Percentiles rank a stretch among this genome's conserved stretches.
Evolutionary conservation across 2,888 invertebrate genomes (phyloP).

Genomic region (Drosophila demipolita): DNA sequence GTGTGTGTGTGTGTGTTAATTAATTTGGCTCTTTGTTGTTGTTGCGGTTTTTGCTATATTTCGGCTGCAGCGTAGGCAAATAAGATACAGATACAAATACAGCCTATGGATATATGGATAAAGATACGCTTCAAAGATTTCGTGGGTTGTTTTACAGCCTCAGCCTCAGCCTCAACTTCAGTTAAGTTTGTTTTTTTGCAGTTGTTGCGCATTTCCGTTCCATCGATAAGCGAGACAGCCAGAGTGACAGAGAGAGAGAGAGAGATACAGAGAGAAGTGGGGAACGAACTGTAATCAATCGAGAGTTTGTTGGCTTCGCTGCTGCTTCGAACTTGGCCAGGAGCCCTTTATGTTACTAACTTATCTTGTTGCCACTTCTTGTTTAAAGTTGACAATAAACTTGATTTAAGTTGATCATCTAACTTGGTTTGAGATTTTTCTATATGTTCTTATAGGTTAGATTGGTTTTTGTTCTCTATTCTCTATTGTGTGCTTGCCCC

Average conservation of each 20-base stretch:
- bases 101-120: slow-evolving; percentile 31
- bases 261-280: slow-evolving; percentile 8
- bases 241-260: neutral
- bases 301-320: slow-evolving; percentile 45
- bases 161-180: neutral
- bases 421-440: neutral
- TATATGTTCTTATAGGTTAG: neutral
- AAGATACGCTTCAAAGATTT: slow-evolving; percentile 70
- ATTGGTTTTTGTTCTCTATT: neutral
- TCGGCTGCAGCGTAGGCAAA: slow-evolving; percentile 70
- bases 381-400: neutral
- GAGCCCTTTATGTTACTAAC: slow-evolving; percentile 18
- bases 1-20: slow-evolving; percentile 65
- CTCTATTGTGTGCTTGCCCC: too few species aligned
- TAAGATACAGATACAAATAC: slow-evolving; percentile 61
- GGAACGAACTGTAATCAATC: slow-evolving; percentile 47
- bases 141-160: slow-evolving; percentile 50
- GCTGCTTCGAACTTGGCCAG: slow-evolving; percentile 36
- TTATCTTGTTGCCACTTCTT: too few species aligned
- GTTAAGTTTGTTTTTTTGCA: slow-evolving; percentile 18
- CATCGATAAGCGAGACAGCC: slow-evolving; percentile 10
- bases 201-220: slow-evolving; percentile 64
- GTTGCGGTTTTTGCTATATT: slow-evolving; percentile 2
- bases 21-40: slow-evolving; percentile 56
- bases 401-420: neutral